These are phyloP conservation scores for Mesorhabditis sp. DNA, from an alignment of 2,888 invertebrate genomes.

Conservation along the genomic window DNA sequence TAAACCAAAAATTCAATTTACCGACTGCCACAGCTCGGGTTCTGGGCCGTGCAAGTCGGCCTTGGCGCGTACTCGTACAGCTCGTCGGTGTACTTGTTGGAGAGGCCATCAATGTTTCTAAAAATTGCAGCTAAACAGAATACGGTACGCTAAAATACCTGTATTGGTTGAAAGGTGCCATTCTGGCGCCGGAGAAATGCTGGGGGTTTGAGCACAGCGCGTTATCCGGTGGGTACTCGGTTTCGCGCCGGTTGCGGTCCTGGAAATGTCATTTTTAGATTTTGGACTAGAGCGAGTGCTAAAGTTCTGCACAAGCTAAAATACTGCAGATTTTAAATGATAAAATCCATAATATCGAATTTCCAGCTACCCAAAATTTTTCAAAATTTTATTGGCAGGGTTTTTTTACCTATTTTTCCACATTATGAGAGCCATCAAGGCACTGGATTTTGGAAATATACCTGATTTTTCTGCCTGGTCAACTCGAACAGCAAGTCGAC, in stretches of 20 bases:
- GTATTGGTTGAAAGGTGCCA: constrained; percentile 35
- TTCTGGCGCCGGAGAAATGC: constrained; percentile 37
- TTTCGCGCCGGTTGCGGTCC: constrained; percentile 26
- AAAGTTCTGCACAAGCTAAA: no score
- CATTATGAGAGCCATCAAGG: not conserved
- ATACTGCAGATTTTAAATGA: no score
- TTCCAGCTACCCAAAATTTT: not conserved
- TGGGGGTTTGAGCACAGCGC: constrained; percentile 39
- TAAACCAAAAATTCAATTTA: constrained; percentile 3
- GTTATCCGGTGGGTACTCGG: constrained; percentile 40
- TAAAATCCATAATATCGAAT: no score
- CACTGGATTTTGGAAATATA: not conserved
- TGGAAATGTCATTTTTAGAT: constrained; percentile 8
- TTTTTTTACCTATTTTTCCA: not conserved
- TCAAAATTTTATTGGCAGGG: not conserved
- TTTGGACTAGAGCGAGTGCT: no score
- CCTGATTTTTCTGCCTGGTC: constrained; percentile 29
- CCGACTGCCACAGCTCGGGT: constrained; percentile 26
- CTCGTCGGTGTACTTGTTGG: constrained; percentile 50
- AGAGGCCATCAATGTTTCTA: constrained; percentile 46
- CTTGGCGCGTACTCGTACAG: constrained; percentile 45
- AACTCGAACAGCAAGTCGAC: constrained; percentile 58
- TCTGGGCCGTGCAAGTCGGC: constrained; percentile 38
- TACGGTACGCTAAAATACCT: constrained; percentile 10
- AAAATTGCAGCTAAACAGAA: not conserved